Evolutionary conservation across 2,888 invertebrate species (phyloP), one percentile per base, ranked within the genome.

Genomic region (Andrena trimmerana): DNA sequence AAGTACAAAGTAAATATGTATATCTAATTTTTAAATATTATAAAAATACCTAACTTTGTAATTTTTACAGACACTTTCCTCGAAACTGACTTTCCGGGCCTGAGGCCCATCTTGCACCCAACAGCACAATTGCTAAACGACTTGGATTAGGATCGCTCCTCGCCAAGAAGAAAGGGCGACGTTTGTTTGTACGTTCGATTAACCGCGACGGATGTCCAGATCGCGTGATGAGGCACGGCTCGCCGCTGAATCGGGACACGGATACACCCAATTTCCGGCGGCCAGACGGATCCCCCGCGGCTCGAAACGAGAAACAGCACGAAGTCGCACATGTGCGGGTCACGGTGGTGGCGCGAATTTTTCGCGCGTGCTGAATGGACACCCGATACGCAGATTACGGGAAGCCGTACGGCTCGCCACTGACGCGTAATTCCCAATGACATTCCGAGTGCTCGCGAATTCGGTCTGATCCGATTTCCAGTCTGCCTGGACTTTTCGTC

Each of bases 241-340:
- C 68, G 65, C 54, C 52, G 69, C 60, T 78, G 66, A 67, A 27
- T 74, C 78, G 80, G 66, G 84, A 84, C 70, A 81, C 86, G 86
- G 89, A 88, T 86, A 88, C 85, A 85, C 81, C 69, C 69, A 88
- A 87, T 89, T 88, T 90, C 89, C 89, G 90, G 84, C 78, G 83
- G 70, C 33, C 71, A 79, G 33, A 68, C 67, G 75, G 77, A 75
- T 70, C 71, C 65, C 63, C 54, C 50, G 42, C 36, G 20, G 50
- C 67, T 36, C 73, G 59, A 20, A 65, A 54, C 29, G 73, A 65
- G 59, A 73, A 62, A 73, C 69, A 48, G 52, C 66, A 52, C 62
- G 50, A 78, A 76, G 76, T 76, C 59, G 63, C 76, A 62, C 62
- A 59, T 72, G 72, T 73, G 69, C 62, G 54, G 27, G 20, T 24